Conservation (phyloP, 2,113 vertebrate species). For the Melanerpes aurifrons region DNA sequence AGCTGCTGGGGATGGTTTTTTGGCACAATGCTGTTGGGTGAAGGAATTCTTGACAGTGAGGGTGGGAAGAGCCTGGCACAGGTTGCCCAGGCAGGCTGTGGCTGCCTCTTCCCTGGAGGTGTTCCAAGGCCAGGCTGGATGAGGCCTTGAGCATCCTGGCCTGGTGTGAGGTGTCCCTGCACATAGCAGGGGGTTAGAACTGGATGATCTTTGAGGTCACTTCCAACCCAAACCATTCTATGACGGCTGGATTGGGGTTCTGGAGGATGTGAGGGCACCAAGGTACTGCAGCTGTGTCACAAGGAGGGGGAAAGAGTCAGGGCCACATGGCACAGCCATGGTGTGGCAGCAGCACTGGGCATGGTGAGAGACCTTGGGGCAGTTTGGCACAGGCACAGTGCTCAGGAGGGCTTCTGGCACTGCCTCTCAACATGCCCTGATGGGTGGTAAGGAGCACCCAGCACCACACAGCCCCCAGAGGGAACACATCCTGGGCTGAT, state of each 20-base stretch:
- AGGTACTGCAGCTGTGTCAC: background rate
- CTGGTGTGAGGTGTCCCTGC: too few species aligned
- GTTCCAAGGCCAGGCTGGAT: too few species aligned
- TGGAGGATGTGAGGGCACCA: rapidly evolving
- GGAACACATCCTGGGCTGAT: background rate
- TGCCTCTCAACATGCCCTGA: rapidly evolving
- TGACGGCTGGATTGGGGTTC: background rate
- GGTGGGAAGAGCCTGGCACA: too few species aligned
- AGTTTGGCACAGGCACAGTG: background rate
- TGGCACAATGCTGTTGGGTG: background rate
- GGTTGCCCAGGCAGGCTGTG: too few species aligned
- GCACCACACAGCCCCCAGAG: background rate
- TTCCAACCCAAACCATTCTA: too few species aligned
- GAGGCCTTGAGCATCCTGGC: too few species aligned
- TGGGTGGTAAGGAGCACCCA: background rate
- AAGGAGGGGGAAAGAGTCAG: background rate
- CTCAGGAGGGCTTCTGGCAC: background rate
- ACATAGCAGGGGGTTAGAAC: too few species aligned
- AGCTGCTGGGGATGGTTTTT: background rate
- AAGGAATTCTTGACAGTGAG: too few species aligned
- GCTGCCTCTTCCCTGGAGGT: too few species aligned
- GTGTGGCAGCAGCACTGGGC: background rate
- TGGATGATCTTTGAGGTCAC: too few species aligned
- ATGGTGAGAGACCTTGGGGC: background rate
- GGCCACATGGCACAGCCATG: rapidly evolving